These are phyloP conservation scores for Phaonia tiefii DNA, from an alignment of 2,888 invertebrate species.

Conservation along the genomic window DNA sequence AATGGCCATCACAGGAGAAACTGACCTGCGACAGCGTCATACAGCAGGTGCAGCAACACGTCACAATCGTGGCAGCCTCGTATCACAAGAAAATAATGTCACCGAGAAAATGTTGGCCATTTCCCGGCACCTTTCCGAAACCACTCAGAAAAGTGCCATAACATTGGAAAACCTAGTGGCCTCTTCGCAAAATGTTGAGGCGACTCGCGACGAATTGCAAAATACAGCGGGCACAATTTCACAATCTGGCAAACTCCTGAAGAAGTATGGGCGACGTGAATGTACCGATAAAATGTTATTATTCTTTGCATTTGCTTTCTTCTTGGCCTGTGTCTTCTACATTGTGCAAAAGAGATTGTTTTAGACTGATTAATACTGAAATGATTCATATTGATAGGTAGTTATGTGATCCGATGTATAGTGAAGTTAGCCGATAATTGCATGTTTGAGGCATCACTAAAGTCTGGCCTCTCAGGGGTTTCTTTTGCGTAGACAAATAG, in stretches of 20 bases:
- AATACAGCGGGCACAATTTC: conserved; percentile 92
- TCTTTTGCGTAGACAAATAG: conserved; percentile 29
- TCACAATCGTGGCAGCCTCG: conserved; percentile 84
- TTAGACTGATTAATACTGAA: conserved; percentile 78
- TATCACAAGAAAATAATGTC: conserved; percentile 83
- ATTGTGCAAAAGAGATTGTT: conserved; percentile 95
- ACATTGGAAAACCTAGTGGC: conserved; percentile 89
- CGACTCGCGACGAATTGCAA: conserved; percentile 90
- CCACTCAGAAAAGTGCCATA: conserved; percentile 91
- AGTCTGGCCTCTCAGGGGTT: conserved; percentile 50
- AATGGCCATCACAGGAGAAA: conserved; percentile 82
- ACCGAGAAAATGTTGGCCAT: conserved; percentile 93
- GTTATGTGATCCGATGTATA: too few species aligned
- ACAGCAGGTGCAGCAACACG: conserved; percentile 62
- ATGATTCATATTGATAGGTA: too few species aligned
- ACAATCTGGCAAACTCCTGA: conserved; percentile 94
- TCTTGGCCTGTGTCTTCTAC: conserved; percentile 94
- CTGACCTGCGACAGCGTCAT: conserved; percentile 84
- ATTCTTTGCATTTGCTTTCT: conserved; percentile 92
- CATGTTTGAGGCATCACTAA: conserved; percentile 1
- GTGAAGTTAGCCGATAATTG: too few species aligned
- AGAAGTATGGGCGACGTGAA: conserved; percentile 96
- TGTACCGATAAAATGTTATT: conserved; percentile 96
- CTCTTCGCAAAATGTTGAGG: conserved; percentile 86
- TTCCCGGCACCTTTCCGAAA: conserved; percentile 92